Evolutionary conservation across 2,113 vertebrate species (phyloP).

Genomic region (Halichoeres trimaculatus): DNA sequence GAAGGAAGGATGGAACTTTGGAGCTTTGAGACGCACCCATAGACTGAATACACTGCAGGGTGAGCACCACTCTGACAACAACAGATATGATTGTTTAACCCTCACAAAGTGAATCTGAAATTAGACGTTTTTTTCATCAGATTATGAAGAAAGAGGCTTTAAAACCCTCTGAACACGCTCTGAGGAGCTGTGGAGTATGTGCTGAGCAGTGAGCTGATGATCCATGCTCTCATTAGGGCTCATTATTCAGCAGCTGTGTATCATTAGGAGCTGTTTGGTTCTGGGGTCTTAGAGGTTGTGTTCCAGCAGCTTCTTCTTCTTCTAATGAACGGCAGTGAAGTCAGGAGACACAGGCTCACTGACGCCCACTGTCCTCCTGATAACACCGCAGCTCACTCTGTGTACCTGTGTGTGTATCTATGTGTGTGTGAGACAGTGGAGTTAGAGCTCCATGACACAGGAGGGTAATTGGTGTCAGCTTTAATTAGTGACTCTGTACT

Average conservation of each 20-base stretch:
- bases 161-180: too few species aligned
- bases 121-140: too few species aligned
- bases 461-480: constrained; percentile 5
- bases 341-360: neutral
- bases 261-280: neutral
- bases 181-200: too few species aligned
- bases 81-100: too few species aligned
- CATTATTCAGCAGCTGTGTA: neutral
- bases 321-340: neutral
- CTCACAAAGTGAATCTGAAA: too few species aligned
- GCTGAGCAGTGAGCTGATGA: neutral
- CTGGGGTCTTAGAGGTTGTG: neutral
- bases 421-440: neutral
- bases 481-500: neutral
- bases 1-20: too few species aligned
- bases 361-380: neutral
- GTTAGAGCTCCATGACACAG: neutral
- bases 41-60: too few species aligned
- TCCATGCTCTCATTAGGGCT: neutral
- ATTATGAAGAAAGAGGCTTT: too few species aligned
- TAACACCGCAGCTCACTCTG: neutral
- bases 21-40: too few species aligned
- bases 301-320: neutral
- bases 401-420: neutral
- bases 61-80: too few species aligned